A percentile compares a stretch with the other conserved stretches of the same genome.
These are phyloP conservation scores for Hyla sarda DNA, from an alignment of 2,113 vertebrate genomes.

Conservation along the genomic window DNA sequence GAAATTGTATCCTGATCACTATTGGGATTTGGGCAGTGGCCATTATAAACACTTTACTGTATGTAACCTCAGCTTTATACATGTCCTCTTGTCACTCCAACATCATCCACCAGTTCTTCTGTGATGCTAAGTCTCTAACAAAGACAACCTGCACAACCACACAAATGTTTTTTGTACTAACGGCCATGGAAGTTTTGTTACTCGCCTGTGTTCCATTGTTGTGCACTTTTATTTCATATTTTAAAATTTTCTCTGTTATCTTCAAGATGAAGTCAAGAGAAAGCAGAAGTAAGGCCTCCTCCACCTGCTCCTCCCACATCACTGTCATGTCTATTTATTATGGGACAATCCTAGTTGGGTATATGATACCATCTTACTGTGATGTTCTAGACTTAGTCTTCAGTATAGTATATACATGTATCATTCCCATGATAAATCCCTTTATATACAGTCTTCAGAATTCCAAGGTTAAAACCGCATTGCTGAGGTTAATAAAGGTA, in stretches of 20 bases:
- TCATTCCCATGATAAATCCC: neutral
- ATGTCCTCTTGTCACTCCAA: too few species aligned
- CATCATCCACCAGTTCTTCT: neutral
- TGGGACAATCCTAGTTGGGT: neutral
- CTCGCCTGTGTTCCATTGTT: neutral
- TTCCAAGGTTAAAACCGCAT: neutral
- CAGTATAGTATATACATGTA: neutral
- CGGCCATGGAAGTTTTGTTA: neutral
- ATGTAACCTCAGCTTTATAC: too few species aligned
- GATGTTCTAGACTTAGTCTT: neutral
- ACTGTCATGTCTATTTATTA: neutral
- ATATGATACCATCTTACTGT: neutral
- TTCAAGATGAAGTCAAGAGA: neutral
- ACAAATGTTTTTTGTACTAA: neutral
- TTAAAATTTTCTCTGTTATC: neutral
- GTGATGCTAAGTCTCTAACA: constrained; percentile 1
- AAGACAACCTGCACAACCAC: neutral
- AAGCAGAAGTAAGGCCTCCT: neutral
- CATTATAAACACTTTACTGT: too few species aligned
- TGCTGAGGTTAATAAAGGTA: neutral
- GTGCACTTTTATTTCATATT: neutral
- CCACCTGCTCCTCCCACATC: neutral
- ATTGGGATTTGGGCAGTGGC: too few species aligned
- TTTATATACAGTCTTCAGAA: neutral
- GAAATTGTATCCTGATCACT: too few species aligned